Conservation (phyloP, 2,888 invertebrate species). For the Heliconius charithonia region DNA sequence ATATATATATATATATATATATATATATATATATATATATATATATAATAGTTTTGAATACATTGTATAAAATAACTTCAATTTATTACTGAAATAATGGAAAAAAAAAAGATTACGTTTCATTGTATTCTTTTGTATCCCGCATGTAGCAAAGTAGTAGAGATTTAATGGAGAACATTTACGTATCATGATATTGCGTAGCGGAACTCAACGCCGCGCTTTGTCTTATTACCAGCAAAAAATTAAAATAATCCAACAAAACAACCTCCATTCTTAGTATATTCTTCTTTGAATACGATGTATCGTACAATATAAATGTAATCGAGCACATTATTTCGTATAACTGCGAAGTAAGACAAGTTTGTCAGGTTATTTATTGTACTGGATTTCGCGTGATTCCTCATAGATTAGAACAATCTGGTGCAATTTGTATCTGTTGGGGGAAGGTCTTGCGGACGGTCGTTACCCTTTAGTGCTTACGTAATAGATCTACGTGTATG, state of each 20-base stretch:
- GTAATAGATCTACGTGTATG: neutral
- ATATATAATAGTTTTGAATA: too few species aligned
- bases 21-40: too few species aligned
- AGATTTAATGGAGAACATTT: too few species aligned
- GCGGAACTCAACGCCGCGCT: too few species aligned
- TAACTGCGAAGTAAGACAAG: constrained; percentile 47
- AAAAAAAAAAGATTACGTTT: too few species aligned
- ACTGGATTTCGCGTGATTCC: constrained; percentile 48
- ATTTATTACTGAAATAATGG: too few species aligned
- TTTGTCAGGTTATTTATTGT: constrained; percentile 50
- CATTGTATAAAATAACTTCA: too few species aligned
- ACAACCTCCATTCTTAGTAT: neutral
- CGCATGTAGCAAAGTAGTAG: too few species aligned
- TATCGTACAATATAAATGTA: constrained; percentile 36
- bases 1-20: too few species aligned
- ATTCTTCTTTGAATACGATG: constrained; percentile 16
- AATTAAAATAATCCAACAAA: neutral
- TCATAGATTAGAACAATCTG: constrained; percentile 45
- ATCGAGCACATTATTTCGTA: constrained; percentile 38
- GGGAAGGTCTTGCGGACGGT: constrained; percentile 29
- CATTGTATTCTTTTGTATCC: too few species aligned
- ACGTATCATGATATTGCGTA: too few species aligned
- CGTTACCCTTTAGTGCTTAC: constrained; percentile 37
- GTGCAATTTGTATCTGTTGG: constrained; percentile 36
- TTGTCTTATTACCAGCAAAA: neutral